Evolutionary conservation across 2,888 invertebrate species (phyloP), one percentile per base, ranked within the genome.

Genomic region (Pogonocherus hispidulus): DNA sequence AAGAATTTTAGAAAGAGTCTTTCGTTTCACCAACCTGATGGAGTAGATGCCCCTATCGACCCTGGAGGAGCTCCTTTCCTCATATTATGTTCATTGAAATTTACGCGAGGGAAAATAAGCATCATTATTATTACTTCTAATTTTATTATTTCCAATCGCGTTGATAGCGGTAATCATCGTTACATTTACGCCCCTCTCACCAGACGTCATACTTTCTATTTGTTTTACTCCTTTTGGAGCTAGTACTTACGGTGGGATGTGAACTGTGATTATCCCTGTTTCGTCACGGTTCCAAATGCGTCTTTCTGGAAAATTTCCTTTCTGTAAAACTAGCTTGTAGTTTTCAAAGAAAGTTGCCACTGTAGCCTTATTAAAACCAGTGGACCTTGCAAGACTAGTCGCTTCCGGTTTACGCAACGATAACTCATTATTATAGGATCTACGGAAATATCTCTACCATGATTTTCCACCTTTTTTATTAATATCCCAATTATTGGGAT

Each of bases 1-100:
- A 75, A 19, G 32, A 66, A 52, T 41, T 56, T 3, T 5, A 63
- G 8, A 65, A 76, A 74, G 27, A 54, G 23, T 49, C 6, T 47
- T 8, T n/a, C 54, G 18, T 78, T 82, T 44, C 76, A 77, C 80
- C 81, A 81, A 9, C 79, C 79, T 4, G 75, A 75, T 55, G 72
- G 71, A 67, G 76, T 70, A 9, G 72, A 75, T 19, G 62, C 65
- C 11, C 70, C 76, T 41, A 72, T 55, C 22, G 70, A 49, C 9
- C 75, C 71, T 46, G 63, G 22, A 3, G 78, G 74, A 6, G 70
- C 73, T 20, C 71, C 75, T 35, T 65, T 69, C 27, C n/a, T n/a
- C n/a, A 77, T 3, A 71, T 76, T 75, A 59, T 59, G 22, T 14
- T 69, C 65, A 60, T 76, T 77, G 59, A 74, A 77, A 64, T 74